These are phyloP conservation scores for Acutogordius australiensis DNA, from an alignment of 2,888 invertebrate species.

Conservation along the genomic window DNA sequence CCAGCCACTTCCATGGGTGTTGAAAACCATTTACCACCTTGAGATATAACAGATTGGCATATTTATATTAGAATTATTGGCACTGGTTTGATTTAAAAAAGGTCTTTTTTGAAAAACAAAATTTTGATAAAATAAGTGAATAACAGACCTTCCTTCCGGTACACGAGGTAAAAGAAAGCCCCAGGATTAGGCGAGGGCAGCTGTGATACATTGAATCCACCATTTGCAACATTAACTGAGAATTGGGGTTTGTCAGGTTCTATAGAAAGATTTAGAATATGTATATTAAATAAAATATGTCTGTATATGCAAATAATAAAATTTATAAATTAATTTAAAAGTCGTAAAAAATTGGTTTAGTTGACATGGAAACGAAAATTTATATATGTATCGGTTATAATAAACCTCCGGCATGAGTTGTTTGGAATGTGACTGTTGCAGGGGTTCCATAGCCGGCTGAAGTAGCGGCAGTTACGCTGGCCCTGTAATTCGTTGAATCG, in stretches of 20 bases:
- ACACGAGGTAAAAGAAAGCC: conserved; percentile 4
- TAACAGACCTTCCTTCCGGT: conserved; percentile 8
- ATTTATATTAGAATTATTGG: no score
- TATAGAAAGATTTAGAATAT: neutral
- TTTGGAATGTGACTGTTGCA: neutral
- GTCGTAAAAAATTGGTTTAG: no score
- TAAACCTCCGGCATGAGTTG: neutral
- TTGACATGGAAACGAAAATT: no score
- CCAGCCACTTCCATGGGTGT: neutral
- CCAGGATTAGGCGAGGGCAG: neutral
- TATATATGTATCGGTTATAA: no score
- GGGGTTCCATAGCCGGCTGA: conserved; percentile 3
- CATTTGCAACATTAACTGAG: neutral
- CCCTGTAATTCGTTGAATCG: neutral
- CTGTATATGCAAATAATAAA: no score
- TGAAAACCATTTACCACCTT: conserved; percentile 4
- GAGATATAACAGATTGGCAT: no score
- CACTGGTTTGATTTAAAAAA: no score
- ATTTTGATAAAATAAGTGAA: no score
- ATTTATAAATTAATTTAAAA: no score
- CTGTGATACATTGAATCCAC: neutral
- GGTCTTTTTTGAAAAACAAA: no score
- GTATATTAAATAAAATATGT: neutral
- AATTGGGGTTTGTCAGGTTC: conserved; percentile 7
- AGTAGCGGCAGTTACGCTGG: neutral